Percentiles rank a stretch among this genome's conserved stretches.
These are phyloP conservation scores for Montipora cactus DNA, from an alignment of 64 coral and sea anemone genomes.

Conservation along the genomic window DNA sequence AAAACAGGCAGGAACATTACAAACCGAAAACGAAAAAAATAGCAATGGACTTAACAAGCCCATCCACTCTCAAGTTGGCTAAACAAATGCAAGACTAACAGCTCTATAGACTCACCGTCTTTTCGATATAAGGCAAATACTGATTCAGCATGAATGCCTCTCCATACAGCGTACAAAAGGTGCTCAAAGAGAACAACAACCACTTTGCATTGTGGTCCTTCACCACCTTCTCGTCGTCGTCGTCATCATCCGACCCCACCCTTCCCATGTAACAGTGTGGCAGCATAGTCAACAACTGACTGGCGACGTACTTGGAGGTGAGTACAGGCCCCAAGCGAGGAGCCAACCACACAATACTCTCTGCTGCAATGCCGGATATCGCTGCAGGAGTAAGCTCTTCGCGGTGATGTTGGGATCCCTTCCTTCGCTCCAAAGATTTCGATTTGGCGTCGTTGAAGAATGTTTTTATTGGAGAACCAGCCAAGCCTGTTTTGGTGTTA, in stretches of 20 bases:
- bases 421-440: neutral
- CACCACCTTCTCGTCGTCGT: slow-evolving; percentile 46
- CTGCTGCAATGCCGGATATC: slow-evolving; percentile 83
- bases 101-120: slow-evolving; percentile 63
- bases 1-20: neutral
- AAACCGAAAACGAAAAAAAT: neutral
- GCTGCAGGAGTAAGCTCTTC: slow-evolving; percentile 62
- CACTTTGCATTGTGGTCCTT: slow-evolving; percentile 91
- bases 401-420: slow-evolving; percentile 10
- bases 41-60: neutral
- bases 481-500: neutral
- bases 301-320: slow-evolving; percentile 76
- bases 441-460: slow-evolving; percentile 45
- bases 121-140: slow-evolving; percentile 80
- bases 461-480: slow-evolving; percentile 1
- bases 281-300: slow-evolving; percentile 80
- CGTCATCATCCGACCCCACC: slow-evolving; percentile 55
- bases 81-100: neutral
- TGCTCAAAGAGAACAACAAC: slow-evolving; percentile 81
- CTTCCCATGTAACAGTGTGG: slow-evolving; percentile 85
- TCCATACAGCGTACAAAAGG: slow-evolving; percentile 81
- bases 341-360: slow-evolving; percentile 83
- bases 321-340: slow-evolving; percentile 84
- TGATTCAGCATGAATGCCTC: slow-evolving; percentile 92
- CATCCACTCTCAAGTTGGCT: neutral